Evolutionary conservation across 64 coral and sea anemone genomes (phyloP), one percentile per base, ranked within the genome.

Genomic region (Acropora tenuis): DNA sequence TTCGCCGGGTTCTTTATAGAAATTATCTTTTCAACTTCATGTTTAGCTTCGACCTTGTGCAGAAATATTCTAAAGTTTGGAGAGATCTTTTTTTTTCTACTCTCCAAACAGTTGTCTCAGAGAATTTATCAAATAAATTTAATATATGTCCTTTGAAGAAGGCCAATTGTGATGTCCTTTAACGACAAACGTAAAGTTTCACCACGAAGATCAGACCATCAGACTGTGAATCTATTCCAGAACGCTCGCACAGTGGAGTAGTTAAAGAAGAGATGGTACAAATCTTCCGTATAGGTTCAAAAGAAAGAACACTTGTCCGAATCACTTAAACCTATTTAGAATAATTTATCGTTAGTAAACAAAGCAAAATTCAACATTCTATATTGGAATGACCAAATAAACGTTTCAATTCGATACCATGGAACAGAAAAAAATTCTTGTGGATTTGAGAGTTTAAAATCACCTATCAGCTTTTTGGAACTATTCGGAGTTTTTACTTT

Each of bases 291-390:
- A 47, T 8, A 78, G 48, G n/a, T 78, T 78, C 46, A 17, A 40
- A 47, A 78, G n/a, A 78, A 19, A 52, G 18, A 78, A 50, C 45
- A 78, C 18, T 50, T 50, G 46, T 78, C 77, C 48, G 76, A 78
- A 19, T 52, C 48, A 78, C 45, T 78, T 78, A 78, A 78, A 48
- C 76, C 76, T 50, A 78, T 78, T 78, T 78, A 17, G 17, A 78
- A 78, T 52, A 52, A 50, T 78, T n/a, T 50, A 52, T 48, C 59
- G 15, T 63, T 63, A 0, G 60, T 63, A 63, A 63, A 63, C 60
- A 77, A 47, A 77, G 48, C 48, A 47, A 46, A 46, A 77, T 77
- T 77, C 41, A 77, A 47, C 46, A 17, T 78, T 78, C 45, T 78
- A 63, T 63, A 63, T 63, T 63, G 60, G 60, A 63, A 2, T 63